Percentiles rank a stretch among this genome's conserved stretches.
Evolutionary conservation across 1,140 invertebrate species (phyloP).

Genomic region (Coptotermes formosanus): DNA sequence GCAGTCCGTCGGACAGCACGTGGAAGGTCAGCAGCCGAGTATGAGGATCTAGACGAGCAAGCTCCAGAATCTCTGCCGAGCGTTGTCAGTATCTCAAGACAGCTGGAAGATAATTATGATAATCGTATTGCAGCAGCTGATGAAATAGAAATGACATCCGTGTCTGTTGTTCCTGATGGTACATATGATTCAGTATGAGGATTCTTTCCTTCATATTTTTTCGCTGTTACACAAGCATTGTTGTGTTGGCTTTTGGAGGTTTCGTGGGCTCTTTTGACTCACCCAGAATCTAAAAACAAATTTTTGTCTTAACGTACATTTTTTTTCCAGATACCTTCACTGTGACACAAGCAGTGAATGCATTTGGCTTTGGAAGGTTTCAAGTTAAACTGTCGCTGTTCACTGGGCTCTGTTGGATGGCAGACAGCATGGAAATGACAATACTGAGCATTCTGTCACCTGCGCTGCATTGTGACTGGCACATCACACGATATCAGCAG

Average conservation of each 20-base stretch:
- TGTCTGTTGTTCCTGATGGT: conserved; percentile 81
- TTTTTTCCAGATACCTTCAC: conserved; percentile 82
- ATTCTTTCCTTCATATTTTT: conserved; percentile 9
- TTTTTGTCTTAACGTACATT: conserved; percentile 22
- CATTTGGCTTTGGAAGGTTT: conserved; percentile 92
- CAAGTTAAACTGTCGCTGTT: conserved; percentile 87
- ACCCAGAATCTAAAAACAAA: background rate
- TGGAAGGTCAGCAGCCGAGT: background rate
- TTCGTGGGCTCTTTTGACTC: too few relatives aligned
- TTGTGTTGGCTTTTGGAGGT: too few relatives aligned
- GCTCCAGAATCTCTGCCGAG: background rate
- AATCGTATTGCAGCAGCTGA: conserved; percentile 38
- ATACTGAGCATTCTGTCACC: conserved; percentile 91
- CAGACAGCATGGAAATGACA: conserved; percentile 98
- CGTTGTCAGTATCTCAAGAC: background rate
- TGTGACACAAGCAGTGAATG: conserved; percentile 92
- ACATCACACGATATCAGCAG: conserved; percentile 77
- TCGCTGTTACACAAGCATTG: background rate
- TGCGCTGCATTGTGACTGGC: conserved; percentile 91
- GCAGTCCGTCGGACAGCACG: background rate
- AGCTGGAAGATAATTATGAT: conserved; percentile 2
- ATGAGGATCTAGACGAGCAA: conserved; percentile 25
- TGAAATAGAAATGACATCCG: conserved; percentile 76
- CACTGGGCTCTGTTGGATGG: conserved; percentile 92
- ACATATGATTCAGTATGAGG: conserved; percentile 35